Base-by-base conservation (phyloP, 2,797 vertebrate species). In the Pseudotriccus pelzelni region DNA sequence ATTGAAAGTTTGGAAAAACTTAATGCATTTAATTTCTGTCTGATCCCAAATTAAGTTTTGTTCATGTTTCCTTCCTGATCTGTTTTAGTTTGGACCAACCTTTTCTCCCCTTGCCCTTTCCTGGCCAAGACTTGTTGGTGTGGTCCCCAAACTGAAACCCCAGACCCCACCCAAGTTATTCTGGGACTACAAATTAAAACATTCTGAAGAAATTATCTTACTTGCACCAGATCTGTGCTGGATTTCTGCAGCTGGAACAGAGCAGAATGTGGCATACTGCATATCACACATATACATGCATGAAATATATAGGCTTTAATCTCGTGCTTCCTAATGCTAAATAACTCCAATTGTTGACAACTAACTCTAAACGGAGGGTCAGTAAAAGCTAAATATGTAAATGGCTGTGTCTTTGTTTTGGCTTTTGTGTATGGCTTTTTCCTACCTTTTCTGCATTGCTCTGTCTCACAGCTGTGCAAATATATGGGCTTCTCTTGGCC, bases 181-280 rank as follows among this genome's bases (percentile, higher is more conserved):
- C 6, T 27, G 4, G 63, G 62, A 24, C 70, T 60, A 43, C 2
- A 23, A 68, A 64, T 52, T 16, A 19, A 52, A 72, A 3, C 8
- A 21, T 23, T 44, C 50, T 63, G 5, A 25, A 70, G 64, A 16
- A 76, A 72, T 77, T 7, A 20, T 27, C 6, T 59, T 6, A 2
- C 2, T 10, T 34, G 7, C 34, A 36, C 7, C 27, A 4, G 19
- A 12, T 23, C 1, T 2, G 3, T 5, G 37, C 43, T 27, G 59
- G 59, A 28, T 77, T 58, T 24, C 14, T 46, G 46, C 13, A 50
- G 28, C 79, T 43, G 17, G 39, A 84, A 4, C 36, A 32, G 43
- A 36, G 50, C 23, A 66, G 56, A 73, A 12, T 21, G 13, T n/a
- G 84, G 3, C 19, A 28, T 18, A 9, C 12, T 18, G 23, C 14